phyloP scores from a whole-genome alignment of 1,140 invertebrate species.

The Phymorhynchus buccinoides region DNA sequence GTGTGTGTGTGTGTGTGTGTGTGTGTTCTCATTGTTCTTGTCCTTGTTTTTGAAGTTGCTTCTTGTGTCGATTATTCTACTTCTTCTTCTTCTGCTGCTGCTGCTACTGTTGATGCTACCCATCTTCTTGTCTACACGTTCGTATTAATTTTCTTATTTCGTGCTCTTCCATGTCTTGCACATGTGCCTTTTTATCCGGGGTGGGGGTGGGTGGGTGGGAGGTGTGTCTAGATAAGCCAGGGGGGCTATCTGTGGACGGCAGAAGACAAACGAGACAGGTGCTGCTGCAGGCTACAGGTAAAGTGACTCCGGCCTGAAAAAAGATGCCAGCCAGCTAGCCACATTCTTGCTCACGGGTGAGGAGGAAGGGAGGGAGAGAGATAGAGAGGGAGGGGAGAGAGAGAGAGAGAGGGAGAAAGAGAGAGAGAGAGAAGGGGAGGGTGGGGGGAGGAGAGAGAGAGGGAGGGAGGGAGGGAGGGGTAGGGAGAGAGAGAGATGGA shows the following conservation, averaged over 20 bases:
- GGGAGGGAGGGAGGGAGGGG: neutral
- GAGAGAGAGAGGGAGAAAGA: neutral
- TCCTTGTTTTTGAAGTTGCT: no score
- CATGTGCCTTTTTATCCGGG: neutral
- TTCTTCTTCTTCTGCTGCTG: no score
- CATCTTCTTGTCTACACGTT: no score
- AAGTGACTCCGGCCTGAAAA: neutral
- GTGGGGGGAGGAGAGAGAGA: neutral
- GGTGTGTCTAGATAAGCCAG: neutral
- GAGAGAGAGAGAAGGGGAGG: neutral
- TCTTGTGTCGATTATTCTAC: no score
- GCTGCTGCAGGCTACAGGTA: neutral
- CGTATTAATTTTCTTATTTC: no score
- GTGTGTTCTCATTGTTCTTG: no score
- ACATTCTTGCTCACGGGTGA: neutral
- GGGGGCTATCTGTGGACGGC: neutral
- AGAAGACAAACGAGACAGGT: neutral
- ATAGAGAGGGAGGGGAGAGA: neutral
- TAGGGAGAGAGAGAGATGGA: neutral
- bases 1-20: no score
- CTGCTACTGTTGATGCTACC: no score
- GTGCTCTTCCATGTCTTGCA: no score
- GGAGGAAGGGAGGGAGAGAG: neutral
- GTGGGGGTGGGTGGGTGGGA: no score
- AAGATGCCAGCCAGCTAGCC: no score